These are phyloP conservation scores for Piscicola geometra DNA, from an alignment of 2,888 invertebrate genomes.

Conservation along the genomic window DNA sequence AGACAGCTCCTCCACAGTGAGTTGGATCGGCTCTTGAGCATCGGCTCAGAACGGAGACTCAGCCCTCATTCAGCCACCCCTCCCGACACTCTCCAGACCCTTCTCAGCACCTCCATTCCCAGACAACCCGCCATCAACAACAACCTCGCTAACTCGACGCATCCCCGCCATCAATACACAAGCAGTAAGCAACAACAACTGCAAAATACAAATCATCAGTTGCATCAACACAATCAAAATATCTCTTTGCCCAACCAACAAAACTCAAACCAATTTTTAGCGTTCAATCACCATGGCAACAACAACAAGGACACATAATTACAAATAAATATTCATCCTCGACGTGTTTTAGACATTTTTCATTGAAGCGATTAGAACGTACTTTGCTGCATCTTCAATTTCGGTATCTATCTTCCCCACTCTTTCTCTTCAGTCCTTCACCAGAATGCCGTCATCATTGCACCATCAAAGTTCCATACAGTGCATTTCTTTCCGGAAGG, in stretches of 20 bases:
- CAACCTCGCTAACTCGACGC: background rate
- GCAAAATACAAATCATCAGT: background rate
- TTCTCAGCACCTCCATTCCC: conserved; percentile 9
- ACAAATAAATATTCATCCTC: background rate
- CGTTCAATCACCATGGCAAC: background rate
- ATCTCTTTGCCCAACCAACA: background rate
- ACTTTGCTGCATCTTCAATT: background rate
- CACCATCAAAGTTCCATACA: too few species aligned
- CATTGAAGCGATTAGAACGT: too few species aligned
- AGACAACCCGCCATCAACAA: conserved; percentile 18
- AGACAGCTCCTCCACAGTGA: conserved; percentile 23
- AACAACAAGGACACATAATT: too few species aligned
- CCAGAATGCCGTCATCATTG: too few species aligned
- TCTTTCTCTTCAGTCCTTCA: too few species aligned
- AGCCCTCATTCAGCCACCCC: background rate
- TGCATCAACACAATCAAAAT: conserved; percentile 2
- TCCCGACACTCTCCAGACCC: background rate
- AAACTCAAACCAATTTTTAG: background rate
- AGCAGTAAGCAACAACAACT: conserved; percentile 12
- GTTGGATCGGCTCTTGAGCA: conserved; percentile 14
- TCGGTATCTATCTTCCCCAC: background rate
- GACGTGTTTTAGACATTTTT: too few species aligned
- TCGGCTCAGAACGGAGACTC: conserved; percentile 21
- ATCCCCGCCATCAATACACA: conserved; percentile 3
- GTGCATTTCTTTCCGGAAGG: too few species aligned